A percentile compares a stretch with the other conserved stretches of the same genome.
These are phyloP conservation scores for Dendrophyllia cribrosa DNA, from an alignment of 64 coral and sea anemone species.

Conservation along the genomic window DNA sequence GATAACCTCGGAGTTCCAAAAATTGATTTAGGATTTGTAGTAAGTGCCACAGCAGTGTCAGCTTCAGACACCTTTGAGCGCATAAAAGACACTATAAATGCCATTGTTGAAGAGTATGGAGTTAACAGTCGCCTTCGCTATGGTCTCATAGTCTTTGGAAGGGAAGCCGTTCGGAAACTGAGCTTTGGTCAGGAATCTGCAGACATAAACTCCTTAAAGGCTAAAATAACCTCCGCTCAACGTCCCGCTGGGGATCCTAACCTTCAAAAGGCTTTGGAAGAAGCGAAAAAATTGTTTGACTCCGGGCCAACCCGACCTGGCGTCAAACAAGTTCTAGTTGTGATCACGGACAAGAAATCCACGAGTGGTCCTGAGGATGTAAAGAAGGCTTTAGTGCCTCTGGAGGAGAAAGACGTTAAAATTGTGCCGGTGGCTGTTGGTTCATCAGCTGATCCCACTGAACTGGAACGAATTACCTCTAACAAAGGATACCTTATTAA, in stretches of 20 bases:
- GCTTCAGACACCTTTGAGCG: conserved; percentile 26
- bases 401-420: conserved; percentile 50
- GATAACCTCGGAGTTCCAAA: conserved; percentile 14
- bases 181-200: neutral
- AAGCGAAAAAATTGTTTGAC: conserved; percentile 77
- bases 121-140: conserved; percentile 29
- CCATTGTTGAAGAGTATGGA: conserved; percentile 61
- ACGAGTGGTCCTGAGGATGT: conserved; percentile 61
- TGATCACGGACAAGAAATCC: conserved; percentile 56
- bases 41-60: conserved; percentile 30
- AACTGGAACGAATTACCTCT: conserved; percentile 58
- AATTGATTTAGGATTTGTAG: conserved; percentile 49
- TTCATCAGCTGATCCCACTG: conserved; percentile 39
- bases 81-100: conserved; percentile 37
- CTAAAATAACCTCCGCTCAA: neutral
- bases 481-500: conserved; percentile 66
- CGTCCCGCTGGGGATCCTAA: conserved; percentile 60
- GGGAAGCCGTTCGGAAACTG: conserved; percentile 12
- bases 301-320: neutral
- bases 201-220: conserved; percentile 5
- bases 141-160: conserved; percentile 51
- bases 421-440: conserved; percentile 88
- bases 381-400: conserved; percentile 7
- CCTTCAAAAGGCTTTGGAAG: conserved; percentile 64
- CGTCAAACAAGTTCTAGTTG: conserved; percentile 40